Evolutionary conservation across 2,113 vertebrate genomes (phyloP).

Genomic region (Cynoglossus semilaevis): DNA sequence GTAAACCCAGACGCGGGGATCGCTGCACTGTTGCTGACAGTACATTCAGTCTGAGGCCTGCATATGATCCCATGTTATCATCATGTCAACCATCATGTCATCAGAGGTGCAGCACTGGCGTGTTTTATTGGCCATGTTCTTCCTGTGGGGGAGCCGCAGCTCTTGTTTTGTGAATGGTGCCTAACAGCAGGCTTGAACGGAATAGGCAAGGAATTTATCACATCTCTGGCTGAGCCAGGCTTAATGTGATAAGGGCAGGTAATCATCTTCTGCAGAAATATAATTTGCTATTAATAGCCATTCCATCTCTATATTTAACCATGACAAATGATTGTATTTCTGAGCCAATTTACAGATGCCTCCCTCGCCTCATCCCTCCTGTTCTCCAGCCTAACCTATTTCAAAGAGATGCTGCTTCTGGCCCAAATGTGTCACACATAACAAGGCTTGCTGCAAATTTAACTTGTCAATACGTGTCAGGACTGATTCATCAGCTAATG

Average conservation of each 20-base stretch:
- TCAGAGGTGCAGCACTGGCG: conserved; percentile 3
- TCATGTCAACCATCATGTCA: conserved; percentile 18
- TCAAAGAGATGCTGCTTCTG: conserved; percentile 56
- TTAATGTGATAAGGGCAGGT: conserved; percentile 62
- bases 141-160: neutral
- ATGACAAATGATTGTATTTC: conserved; percentile 71
- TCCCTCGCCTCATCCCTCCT: conserved; percentile 25
- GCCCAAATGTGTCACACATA: conserved; percentile 74
- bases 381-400: conserved; percentile 49
- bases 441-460: conserved; percentile 71
- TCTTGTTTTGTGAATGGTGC: conserved; percentile 37
- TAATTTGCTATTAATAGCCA: conserved; percentile 70
- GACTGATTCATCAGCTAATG: conserved; percentile 70
- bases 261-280: conserved; percentile 66
- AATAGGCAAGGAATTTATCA: conserved; percentile 53
- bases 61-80: conserved; percentile 27
- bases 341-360: conserved; percentile 53
- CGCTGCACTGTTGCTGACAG: conserved; percentile 35
- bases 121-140: conserved; percentile 16
- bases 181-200: conserved; percentile 31
- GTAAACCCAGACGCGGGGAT: conserved; percentile 44
- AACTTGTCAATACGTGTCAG: conserved; percentile 73
- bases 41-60: conserved; percentile 17
- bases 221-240: conserved; percentile 45
- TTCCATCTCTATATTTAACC: conserved; percentile 66